Conservation (phyloP, 1,140 invertebrate genomes). For the Drosophila takahashii region DNA sequence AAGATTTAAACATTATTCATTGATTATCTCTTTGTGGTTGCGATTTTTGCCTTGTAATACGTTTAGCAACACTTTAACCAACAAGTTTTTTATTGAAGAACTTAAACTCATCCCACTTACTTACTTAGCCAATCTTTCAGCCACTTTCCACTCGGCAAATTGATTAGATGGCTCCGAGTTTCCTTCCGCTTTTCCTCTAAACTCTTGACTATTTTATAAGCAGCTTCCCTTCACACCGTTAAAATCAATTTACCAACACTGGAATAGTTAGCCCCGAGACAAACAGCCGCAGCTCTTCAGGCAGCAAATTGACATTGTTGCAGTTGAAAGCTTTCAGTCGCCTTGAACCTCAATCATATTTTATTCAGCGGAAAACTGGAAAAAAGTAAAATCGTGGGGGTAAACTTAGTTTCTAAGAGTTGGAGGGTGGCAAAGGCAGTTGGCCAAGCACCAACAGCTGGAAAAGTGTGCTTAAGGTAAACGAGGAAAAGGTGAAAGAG, state of each 20-base stretch:
- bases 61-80: background rate
- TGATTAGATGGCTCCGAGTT: conserved; percentile 21
- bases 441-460: conserved; percentile 7
- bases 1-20: background rate
- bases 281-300: conserved; percentile 38
- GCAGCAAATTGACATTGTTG: conserved; percentile 51
- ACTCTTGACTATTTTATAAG: conserved; percentile 45
- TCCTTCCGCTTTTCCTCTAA: background rate
- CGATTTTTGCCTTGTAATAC: background rate
- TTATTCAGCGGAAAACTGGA: conserved; percentile 47
- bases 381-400: conserved; percentile 19
- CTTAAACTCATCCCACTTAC: background rate
- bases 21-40: background rate
- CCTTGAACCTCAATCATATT: conserved; percentile 58
- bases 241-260: conserved; percentile 51
- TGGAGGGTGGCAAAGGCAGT: conserved; percentile 2
- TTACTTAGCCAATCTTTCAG: background rate
- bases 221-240: conserved; percentile 10
- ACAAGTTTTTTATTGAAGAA: background rate
- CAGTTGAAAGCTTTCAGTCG: conserved; percentile 43
- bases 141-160: conserved; percentile 5
- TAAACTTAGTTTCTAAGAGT: conserved; percentile 28
- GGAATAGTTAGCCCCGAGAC: conserved; percentile 33
- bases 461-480: conserved; percentile 28
- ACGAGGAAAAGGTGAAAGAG: conserved; percentile 9